Evolutionary conservation across 2,888 invertebrate genomes (phyloP).

Genomic region (Drosophila pegasa): DNA sequence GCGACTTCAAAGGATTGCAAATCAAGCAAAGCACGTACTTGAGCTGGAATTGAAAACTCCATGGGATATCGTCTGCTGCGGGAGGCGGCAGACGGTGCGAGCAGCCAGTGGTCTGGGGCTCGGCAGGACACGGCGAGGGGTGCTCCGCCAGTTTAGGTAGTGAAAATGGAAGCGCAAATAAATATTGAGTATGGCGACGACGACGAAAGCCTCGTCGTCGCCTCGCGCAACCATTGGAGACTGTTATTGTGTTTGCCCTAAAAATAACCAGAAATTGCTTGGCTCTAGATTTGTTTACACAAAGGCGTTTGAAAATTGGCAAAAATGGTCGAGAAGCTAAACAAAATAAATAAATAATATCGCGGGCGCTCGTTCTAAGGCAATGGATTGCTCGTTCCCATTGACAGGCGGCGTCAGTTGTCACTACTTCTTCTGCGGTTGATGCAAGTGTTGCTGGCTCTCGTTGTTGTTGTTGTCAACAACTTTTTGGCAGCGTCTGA

Average conservation of each 20-base stretch:
- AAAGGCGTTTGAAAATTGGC: constrained; percentile 59
- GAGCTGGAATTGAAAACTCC: constrained; percentile 66
- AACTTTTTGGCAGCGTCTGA: constrained; percentile 71
- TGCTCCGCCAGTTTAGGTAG: constrained; percentile 33
- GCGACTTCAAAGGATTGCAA: constrained; percentile 62
- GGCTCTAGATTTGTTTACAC: constrained; percentile 61
- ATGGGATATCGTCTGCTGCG: constrained; percentile 46
- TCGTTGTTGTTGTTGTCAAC: constrained; percentile 64
- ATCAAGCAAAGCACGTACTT: constrained; percentile 59
- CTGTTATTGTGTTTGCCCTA: constrained; percentile 63
- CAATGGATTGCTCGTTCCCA: constrained; percentile 42
- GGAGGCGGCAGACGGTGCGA: constrained; percentile 20
- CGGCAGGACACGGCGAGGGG: too few relatives aligned
- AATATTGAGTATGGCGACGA: constrained; percentile 62
- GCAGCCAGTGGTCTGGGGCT: constrained; percentile 7
- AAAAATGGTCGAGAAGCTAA: constrained; percentile 54
- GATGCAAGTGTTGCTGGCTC: constrained; percentile 46
- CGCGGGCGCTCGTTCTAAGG: constrained; percentile 20
- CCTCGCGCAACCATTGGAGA: constrained; percentile 30
- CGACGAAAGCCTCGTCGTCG: constrained; percentile 20
- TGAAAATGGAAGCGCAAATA: constrained; percentile 67
- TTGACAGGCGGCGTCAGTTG: constrained; percentile 60
- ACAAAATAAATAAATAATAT: constrained; percentile 59
- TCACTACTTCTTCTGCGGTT: constrained; percentile 44
- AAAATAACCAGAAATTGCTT: constrained; percentile 64